Percentiles rank a stretch among this genome's conserved stretches.
Conservation (phyloP, 2,113 vertebrate genomes). For the Carettochelys insculpta region DNA sequence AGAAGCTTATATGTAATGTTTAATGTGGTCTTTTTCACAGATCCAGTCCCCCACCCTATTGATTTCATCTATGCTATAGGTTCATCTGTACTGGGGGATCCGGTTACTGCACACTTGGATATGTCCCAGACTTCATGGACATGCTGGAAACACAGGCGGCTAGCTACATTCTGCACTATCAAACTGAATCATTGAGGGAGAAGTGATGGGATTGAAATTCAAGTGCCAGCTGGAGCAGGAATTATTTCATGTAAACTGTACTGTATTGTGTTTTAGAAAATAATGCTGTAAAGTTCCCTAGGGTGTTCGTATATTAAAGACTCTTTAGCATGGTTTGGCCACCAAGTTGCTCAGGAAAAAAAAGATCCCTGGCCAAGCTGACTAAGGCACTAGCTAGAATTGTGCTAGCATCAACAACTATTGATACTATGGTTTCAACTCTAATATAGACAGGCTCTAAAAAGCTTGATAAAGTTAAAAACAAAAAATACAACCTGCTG, state of each 20-base stretch:
- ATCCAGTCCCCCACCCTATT: neutral
- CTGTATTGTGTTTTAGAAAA: neutral
- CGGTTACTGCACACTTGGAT: neutral
- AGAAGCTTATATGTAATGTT: neutral
- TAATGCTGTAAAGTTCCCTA: neutral
- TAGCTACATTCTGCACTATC: accelerated
- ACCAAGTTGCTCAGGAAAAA: neutral
- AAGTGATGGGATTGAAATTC: neutral
- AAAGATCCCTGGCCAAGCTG: neutral
- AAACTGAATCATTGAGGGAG: neutral
- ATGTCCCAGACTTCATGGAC: neutral
- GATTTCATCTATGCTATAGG: neutral
- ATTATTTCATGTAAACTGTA: neutral
- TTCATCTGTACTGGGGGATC: accelerated
- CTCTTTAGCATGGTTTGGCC: neutral
- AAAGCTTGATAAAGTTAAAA: neutral
- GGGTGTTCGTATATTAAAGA: neutral
- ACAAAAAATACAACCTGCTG: neutral
- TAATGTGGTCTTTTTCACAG: neutral
- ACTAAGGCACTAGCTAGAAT: neutral
- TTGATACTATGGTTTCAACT: neutral
- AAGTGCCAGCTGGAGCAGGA: neutral
- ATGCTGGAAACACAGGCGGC: neutral
- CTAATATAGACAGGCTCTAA: neutral
- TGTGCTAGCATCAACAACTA: neutral